phyloP scores from a whole-genome alignment of 2,113 vertebrate species.

The Microcebus ravelobensis region DNA sequence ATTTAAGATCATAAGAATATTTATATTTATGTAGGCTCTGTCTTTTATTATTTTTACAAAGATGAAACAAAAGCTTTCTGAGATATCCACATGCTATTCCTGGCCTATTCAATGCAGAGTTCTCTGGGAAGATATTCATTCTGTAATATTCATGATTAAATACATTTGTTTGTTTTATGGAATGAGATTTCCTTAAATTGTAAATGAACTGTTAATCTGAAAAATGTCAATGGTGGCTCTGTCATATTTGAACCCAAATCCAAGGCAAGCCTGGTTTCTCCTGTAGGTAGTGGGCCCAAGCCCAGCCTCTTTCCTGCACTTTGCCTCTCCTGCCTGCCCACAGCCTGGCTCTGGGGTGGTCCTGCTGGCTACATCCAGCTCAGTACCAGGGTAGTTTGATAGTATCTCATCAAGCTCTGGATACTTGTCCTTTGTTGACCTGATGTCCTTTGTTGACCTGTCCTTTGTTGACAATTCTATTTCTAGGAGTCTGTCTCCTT shows the following conservation, averaged over 20 bases:
- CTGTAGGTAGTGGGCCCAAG: rapidly evolving
- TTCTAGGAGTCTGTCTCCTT: background rate
- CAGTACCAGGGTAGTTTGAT: background rate
- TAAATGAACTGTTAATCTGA: background rate
- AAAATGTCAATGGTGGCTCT: background rate
- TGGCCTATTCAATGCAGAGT: background rate
- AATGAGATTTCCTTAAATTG: background rate
- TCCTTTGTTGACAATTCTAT: background rate
- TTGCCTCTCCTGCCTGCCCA: background rate
- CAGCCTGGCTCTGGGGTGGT: background rate
- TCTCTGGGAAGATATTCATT: background rate
- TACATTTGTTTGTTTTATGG: background rate
- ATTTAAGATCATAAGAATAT: background rate
- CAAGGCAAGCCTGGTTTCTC: background rate
- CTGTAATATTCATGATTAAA: background rate
- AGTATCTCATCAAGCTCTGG: rapidly evolving
- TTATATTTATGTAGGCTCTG: background rate
- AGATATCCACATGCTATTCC: background rate
- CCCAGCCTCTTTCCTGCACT: background rate
- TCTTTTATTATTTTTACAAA: background rate
- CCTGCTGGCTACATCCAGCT: background rate
- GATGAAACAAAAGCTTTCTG: background rate
- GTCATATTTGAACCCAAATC: background rate
- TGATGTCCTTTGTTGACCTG: background rate
- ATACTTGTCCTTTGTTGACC: background rate